phyloP scores from a whole-genome alignment of 2,113 vertebrate species.

The Hypocryptadius cinnamomeus region DNA sequence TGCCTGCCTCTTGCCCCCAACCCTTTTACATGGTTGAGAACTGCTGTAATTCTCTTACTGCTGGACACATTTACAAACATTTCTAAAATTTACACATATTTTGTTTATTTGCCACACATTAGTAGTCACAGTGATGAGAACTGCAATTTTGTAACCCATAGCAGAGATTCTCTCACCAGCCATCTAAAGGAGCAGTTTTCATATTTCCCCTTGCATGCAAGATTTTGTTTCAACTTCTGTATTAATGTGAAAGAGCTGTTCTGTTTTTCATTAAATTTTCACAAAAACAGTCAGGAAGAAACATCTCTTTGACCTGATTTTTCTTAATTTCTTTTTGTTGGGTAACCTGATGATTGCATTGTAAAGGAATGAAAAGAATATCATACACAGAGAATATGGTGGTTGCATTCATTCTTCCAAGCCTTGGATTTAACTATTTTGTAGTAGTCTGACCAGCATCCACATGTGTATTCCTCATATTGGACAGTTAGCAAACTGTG shows the following conservation, averaged over 20 bases:
- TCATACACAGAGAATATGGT: neutral
- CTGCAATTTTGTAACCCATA: neutral
- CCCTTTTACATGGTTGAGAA: neutral
- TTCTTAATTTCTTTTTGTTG: neutral
- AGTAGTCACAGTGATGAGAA: neutral
- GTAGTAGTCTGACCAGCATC: neutral
- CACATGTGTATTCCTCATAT: neutral
- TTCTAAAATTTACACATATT: neutral
- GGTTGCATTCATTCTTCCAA: neutral
- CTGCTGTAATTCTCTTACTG: neutral
- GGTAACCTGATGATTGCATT: neutral
- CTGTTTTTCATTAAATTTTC: neutral
- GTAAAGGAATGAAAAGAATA: neutral
- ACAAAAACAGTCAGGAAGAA: neutral
- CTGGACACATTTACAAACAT: neutral
- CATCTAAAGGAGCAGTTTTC: neutral
- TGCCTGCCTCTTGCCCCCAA: neutral
- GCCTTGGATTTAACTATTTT: neutral
- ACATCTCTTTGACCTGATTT: neutral
- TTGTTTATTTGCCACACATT: neutral
- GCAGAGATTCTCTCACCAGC: neutral
- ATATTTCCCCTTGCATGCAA: neutral
- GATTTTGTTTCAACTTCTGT: neutral
- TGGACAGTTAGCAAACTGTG: neutral
- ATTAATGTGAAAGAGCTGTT: neutral